Conservation (phyloP, 2,113 vertebrate genomes). For the Chitala chitala region DNA sequence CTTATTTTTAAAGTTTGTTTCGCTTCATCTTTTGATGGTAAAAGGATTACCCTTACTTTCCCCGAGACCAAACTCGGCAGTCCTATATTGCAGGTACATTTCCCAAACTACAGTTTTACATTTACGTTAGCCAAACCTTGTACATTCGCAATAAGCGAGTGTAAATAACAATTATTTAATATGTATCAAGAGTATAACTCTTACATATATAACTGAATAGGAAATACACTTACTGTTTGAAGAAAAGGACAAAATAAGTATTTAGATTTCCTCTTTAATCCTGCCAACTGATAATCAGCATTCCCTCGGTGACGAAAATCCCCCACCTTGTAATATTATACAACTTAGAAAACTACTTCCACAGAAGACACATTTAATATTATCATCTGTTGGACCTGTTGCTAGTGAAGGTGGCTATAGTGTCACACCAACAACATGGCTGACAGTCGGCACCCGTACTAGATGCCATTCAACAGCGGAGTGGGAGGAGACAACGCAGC, state of each 20-base stretch:
- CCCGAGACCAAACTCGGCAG: not conserved
- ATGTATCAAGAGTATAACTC: not conserved
- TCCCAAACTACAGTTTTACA: too few species aligned
- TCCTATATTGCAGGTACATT: too few species aligned
- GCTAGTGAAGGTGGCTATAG: slow-evolving; percentile 2
- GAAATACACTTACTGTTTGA: slow-evolving; percentile 18
- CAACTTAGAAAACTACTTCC: not conserved
- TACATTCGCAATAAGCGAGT: not conserved
- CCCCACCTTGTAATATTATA: not conserved
- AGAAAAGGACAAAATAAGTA: not conserved
- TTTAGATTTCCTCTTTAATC: slow-evolving; percentile 3
- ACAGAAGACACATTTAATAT: not conserved
- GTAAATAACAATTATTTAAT: not conserved
- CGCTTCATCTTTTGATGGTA: too few species aligned
- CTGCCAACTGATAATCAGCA: not conserved
- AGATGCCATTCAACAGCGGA: slow-evolving; percentile 7
- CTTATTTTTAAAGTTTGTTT: not conserved
- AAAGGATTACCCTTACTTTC: not conserved
- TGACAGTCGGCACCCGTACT: slow-evolving; percentile 17
- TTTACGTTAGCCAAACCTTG: too few species aligned
- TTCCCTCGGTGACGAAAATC: slow-evolving; percentile 1
- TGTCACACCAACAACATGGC: slow-evolving; percentile 31
- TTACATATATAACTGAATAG: not conserved
- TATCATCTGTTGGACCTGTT: slow-evolving; percentile 19
- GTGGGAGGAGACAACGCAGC: slow-evolving; percentile 24